These are phyloP conservation scores for Dryoscopus gambensis DNA, from an alignment of 2,113 vertebrate genomes.

Conservation along the genomic window DNA sequence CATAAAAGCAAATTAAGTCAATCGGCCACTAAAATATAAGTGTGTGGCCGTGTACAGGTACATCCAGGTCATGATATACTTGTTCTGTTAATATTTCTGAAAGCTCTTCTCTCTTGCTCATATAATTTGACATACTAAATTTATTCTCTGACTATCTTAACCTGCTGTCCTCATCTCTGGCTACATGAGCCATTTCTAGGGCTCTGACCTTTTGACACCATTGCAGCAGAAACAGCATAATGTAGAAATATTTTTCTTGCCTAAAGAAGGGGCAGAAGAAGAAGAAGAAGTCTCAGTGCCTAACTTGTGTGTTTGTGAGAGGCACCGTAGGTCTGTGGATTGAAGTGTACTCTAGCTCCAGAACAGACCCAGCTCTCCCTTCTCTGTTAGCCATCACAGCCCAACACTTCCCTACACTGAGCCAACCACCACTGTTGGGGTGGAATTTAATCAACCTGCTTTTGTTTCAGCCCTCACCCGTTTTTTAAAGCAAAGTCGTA, in stretches of 20 bases:
- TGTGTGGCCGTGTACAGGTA: background rate
- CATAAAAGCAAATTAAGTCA: background rate
- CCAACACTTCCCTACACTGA: rapidly evolving
- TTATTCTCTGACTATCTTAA: background rate
- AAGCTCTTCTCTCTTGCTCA: background rate
- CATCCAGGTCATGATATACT: background rate
- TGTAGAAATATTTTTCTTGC: background rate
- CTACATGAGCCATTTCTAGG: background rate
- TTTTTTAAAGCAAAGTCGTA: background rate
- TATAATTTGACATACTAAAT: background rate
- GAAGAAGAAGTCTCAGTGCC: background rate
- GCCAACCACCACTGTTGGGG: background rate
- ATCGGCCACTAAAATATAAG: background rate
- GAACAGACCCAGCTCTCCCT: background rate
- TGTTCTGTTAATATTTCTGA: background rate
- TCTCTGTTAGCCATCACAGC: background rate
- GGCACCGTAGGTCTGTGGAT: background rate
- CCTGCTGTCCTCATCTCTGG: background rate
- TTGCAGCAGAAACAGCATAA: background rate
- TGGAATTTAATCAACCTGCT: background rate
- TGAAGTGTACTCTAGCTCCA: background rate
- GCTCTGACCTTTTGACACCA: background rate
- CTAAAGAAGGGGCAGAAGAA: background rate
- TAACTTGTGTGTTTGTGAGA: rapidly evolving
- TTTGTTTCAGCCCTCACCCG: background rate